Evolutionary conservation across 2,888 invertebrate genomes (phyloP), one percentile per base, ranked within the genome.

Genomic region (Drosophila lutescens): DNA sequence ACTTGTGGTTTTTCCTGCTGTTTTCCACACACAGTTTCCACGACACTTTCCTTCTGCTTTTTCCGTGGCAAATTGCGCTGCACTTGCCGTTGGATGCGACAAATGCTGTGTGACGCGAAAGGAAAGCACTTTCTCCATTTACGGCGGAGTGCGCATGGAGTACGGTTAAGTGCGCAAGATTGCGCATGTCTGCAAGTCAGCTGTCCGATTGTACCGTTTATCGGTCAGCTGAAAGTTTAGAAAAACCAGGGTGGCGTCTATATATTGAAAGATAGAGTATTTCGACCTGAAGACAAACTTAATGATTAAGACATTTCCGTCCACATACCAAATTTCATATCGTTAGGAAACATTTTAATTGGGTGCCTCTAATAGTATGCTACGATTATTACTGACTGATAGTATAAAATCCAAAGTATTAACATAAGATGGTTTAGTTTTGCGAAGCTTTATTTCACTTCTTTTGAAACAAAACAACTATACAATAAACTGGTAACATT

Each of bases 1-100:
- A 82, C 87, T 88, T 82, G 89, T 86, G 78, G 87, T 82, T 84
- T 79, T 46, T 59, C 50, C 59, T 51, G 23, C 40, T 50, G 20
- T 51, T 65, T 54, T 58, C 43, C 13, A 23, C 43, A 6, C 13
- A 23, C 43, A 6, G 20, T 20, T 63, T 53, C 59, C 54, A 59
- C 32, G 10, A 12, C 17, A 58, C n/a, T 46, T 51, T 56, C 7
- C 4, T 30, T 17, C 30, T 38, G 41, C 44, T 56, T 50, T 17
- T n/a, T 43, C 51, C 68, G 63, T 17, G 43, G 20, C 13, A 15
- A 46, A 34, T 26, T 41, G 34, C 34, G 56, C 69, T 72, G 88
- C 80, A 85, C 55, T 71, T 68, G 57, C 59, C 66, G 67, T 60
- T 34, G 43, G 50, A 61, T 83, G 78, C 75, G 78, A 77, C 88